Percentiles rank a stretch among this genome's conserved stretches.
Conservation (phyloP, 1,140 invertebrate genomes). For the Bombyx mandarina region DNA sequence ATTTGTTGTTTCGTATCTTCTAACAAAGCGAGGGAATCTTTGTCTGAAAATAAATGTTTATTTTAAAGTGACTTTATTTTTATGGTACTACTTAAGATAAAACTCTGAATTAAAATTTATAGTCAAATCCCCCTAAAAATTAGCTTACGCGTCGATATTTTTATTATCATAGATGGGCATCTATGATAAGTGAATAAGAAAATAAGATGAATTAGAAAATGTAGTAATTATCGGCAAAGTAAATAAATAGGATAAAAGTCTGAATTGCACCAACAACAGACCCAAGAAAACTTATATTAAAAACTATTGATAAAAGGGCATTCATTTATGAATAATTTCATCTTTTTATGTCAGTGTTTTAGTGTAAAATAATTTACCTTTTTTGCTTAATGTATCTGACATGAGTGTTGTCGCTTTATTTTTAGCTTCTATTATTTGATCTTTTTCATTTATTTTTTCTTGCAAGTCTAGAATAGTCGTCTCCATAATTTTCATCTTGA, state of each 20-base stretch:
- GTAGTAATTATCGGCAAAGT: too few species aligned
- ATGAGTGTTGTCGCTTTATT: constrained; percentile 85
- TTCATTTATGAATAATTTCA: not conserved
- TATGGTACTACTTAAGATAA: not conserved
- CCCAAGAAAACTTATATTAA: too few species aligned
- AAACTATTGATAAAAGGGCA: not conserved
- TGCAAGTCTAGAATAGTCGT: constrained; percentile 78
- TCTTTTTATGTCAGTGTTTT: not conserved
- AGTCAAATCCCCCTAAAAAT: not conserved
- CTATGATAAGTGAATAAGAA: too few species aligned
- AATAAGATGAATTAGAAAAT: too few species aligned
- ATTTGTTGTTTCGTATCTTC: constrained; percentile 86
- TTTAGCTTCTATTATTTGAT: constrained; percentile 87
- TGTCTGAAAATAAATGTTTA: constrained; percentile 50
- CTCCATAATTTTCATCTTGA: constrained; percentile 76
- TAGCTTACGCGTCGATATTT: not conserved
- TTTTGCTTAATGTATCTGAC: constrained; percentile 81
- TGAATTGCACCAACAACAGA: too few species aligned
- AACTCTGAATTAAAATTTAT: constrained; percentile 1
- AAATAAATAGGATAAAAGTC: too few species aligned
- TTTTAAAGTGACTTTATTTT: too few species aligned
- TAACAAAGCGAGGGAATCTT: constrained; percentile 78
- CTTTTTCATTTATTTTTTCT: constrained; percentile 88
- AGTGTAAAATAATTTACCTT: constrained; percentile 57
- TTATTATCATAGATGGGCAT: not conserved